A percentile compares a stretch with the other conserved stretches of the same genome.
These are phyloP conservation scores for Zaprionus bogoriensis DNA, from an alignment of 2,888 invertebrate genomes.

Conservation along the genomic window DNA sequence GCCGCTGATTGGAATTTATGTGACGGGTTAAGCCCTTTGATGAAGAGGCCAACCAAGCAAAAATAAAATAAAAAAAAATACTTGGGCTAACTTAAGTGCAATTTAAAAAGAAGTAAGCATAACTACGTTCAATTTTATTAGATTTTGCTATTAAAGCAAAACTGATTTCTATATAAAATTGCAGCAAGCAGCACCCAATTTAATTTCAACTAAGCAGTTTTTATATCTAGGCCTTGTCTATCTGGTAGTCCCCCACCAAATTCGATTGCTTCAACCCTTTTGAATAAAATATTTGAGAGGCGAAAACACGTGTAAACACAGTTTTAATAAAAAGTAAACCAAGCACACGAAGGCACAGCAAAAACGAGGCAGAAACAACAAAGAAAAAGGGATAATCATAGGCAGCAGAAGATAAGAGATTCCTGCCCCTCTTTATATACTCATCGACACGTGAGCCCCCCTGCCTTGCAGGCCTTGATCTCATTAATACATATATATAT, in stretches of 20 bases:
- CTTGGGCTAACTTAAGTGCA: not conserved
- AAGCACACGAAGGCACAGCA: not conserved
- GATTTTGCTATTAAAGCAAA: too few relatives aligned
- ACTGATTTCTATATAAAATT: too few relatives aligned
- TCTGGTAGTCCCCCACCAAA: not conserved
- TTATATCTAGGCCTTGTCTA: too few relatives aligned
- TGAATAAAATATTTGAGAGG: conserved; percentile 9
- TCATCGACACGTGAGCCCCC: conserved; percentile 26
- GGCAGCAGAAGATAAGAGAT: not conserved
- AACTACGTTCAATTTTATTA: too few relatives aligned
- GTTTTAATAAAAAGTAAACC: conserved; percentile 23
- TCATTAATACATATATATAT: conserved; percentile 51
- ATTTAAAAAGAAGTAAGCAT: too few relatives aligned
- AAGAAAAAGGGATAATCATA: conserved; percentile 19
- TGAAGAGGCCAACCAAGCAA: conserved; percentile 20
- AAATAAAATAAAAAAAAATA: not conserved
- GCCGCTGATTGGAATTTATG: conserved; percentile 45
- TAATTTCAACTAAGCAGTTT: too few relatives aligned
- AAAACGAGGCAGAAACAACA: not conserved
- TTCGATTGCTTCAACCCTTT: not conserved
- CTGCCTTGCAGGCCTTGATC: not conserved
- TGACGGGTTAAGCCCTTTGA: conserved; percentile 45
- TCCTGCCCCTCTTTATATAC: conserved; percentile 1
- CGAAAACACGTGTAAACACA: conserved; percentile 16
- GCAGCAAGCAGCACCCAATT: too few relatives aligned